Conservation (phyloP, 2,113 vertebrate species). For the Microcebus murinus region DNA sequence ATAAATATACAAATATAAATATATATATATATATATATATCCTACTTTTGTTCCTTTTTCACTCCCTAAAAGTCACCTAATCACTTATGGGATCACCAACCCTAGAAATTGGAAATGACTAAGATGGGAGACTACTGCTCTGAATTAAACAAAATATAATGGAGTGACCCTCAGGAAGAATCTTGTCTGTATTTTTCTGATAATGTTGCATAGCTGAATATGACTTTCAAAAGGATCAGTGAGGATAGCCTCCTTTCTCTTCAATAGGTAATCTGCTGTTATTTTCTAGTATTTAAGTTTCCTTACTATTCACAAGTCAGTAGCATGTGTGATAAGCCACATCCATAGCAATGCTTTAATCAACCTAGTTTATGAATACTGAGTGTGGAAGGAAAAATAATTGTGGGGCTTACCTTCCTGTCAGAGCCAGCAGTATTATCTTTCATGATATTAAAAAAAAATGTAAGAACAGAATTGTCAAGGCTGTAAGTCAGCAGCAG, state of each 20-base stretch:
- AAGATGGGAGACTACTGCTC: neutral
- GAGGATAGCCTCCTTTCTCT: neutral
- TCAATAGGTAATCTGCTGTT: neutral
- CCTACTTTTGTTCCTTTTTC: neutral
- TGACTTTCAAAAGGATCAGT: neutral
- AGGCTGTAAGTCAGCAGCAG: constrained; percentile 53
- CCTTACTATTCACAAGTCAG: neutral
- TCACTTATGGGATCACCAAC: neutral
- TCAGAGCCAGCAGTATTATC: constrained; percentile 37
- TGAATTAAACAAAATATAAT: constrained; percentile 27
- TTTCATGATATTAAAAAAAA: constrained; percentile 59
- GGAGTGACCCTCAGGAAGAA: neutral
- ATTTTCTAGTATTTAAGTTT: constrained; percentile 5
- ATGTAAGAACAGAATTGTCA: constrained; percentile 27
- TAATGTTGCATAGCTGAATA: neutral
- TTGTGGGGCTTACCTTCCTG: constrained; percentile 4
- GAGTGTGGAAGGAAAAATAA: constrained; percentile 45
- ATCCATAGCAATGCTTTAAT: constrained; percentile 23
- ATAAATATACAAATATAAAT: no score
- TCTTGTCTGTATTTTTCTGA: neutral
- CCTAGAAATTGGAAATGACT: neutral
- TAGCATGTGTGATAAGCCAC: neutral
- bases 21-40: no score
- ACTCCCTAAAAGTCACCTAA: neutral
- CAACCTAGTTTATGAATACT: constrained; percentile 31